Percentiles rank a stretch among this genome's conserved stretches.
Conservation (phyloP, 2,888 invertebrate genomes). For the Hanleya hanleyi region DNA sequence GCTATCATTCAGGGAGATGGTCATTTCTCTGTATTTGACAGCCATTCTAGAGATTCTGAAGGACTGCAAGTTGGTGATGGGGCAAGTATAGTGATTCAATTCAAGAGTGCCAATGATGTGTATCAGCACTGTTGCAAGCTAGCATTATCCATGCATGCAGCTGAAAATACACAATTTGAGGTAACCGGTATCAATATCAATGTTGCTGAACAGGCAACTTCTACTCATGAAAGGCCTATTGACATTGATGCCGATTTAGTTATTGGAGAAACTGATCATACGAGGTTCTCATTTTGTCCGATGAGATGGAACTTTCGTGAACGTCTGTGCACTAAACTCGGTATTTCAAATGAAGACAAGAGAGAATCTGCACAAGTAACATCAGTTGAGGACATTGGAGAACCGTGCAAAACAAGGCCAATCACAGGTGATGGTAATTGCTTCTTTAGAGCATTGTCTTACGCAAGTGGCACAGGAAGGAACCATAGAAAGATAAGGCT, state of each 20-base stretch:
- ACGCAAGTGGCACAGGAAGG: background rate
- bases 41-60: background rate
- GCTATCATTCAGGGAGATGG: background rate
- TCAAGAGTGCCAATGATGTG: background rate
- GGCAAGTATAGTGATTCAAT: background rate
- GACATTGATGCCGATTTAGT: background rate
- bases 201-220: background rate
- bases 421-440: constrained; percentile 13
- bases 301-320: background rate
- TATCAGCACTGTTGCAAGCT: background rate
- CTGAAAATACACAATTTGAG: background rate
- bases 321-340: background rate
- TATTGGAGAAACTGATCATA: background rate
- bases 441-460: constrained; percentile 18
- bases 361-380: background rate
- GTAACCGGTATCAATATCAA: background rate
- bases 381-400: background rate
- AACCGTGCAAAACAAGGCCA: background rate
- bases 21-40: background rate
- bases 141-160: background rate
- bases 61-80: background rate
- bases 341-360: background rate
- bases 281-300: background rate
- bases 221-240: background rate
- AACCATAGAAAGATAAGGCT: background rate